A percentile compares a stretch with the other conserved stretches of the same genome.
Evolutionary conservation across 2,888 invertebrate genomes (phyloP).

Genomic region (Geophilus truncorum): DNA sequence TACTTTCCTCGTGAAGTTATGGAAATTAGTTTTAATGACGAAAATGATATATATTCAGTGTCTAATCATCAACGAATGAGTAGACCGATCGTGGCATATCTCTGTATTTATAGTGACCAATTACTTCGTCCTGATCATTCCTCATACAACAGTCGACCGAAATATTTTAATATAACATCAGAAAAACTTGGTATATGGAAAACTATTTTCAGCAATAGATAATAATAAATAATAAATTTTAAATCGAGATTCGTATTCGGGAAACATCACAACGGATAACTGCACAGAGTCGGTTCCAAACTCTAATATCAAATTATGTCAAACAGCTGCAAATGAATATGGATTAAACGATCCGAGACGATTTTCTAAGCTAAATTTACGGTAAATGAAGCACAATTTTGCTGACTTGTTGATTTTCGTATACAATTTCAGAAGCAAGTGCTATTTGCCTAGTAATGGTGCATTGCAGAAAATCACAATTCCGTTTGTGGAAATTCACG

Average conservation of each 20-base stretch:
- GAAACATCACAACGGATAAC: too few species aligned
- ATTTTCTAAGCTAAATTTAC: neutral
- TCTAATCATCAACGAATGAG: neutral
- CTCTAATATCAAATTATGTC: neutral
- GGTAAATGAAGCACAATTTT: too few species aligned
- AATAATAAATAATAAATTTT: too few species aligned
- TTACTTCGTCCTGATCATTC: too few species aligned
- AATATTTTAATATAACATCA: neutral
- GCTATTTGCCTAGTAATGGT: too few species aligned
- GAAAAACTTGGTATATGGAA: neutral
- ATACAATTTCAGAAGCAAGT: too few species aligned
- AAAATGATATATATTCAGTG: neutral
- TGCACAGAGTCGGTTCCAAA: too few species aligned
- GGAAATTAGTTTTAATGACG: neutral
- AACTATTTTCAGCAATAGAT: too few species aligned
- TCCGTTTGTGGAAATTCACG: neutral
- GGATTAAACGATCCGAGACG: neutral
- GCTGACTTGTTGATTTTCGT: too few species aligned
- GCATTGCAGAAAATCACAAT: too few species aligned
- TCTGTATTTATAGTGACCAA: neutral
- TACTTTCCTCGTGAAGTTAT: neutral
- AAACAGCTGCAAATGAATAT: neutral
- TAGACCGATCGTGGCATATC: neutral
- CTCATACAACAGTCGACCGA: neutral
- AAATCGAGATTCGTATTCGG: too few species aligned